These are phyloP conservation scores for Bicyclus anynana DNA, from an alignment of 1,140 invertebrate species.

Conservation along the genomic window DNA sequence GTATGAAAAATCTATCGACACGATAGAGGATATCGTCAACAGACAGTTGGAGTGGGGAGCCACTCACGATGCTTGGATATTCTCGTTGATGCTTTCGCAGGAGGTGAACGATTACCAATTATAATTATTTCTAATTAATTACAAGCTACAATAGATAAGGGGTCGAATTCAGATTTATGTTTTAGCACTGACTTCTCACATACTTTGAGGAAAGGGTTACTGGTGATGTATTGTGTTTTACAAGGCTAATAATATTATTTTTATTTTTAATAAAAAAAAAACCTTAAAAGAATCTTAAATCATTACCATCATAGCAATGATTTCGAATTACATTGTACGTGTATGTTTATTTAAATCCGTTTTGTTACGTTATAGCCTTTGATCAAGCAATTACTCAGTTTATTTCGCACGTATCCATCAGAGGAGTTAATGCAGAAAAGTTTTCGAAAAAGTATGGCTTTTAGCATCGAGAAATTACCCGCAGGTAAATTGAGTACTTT, in stretches of 20 bases:
- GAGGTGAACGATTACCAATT: conserved; percentile 57
- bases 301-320: too few relatives aligned
- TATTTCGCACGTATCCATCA: conserved; percentile 62
- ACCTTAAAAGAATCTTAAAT: too few relatives aligned
- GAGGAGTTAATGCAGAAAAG: conserved; percentile 59
- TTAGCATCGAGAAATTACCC: conserved; percentile 76
- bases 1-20: conserved; percentile 74
- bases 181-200: too few relatives aligned
- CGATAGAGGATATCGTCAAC: conserved; percentile 72
- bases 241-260: too few relatives aligned
- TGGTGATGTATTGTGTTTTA: too few relatives aligned
- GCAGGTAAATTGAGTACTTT: conserved; percentile 54
- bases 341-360: neutral
- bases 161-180: too few relatives aligned
- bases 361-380: conserved; percentile 43
- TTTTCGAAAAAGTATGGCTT: conserved; percentile 68
- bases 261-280: too few relatives aligned
- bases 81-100: conserved; percentile 68
- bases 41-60: conserved; percentile 76
- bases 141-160: too few relatives aligned
- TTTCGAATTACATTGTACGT: too few relatives aligned
- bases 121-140: too few relatives aligned
- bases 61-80: conserved; percentile 78
- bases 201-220: too few relatives aligned
- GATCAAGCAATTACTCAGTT: conserved; percentile 59